Conservation (phyloP, 1,140 invertebrate genomes). For the Drosophila subobscura region DNA sequence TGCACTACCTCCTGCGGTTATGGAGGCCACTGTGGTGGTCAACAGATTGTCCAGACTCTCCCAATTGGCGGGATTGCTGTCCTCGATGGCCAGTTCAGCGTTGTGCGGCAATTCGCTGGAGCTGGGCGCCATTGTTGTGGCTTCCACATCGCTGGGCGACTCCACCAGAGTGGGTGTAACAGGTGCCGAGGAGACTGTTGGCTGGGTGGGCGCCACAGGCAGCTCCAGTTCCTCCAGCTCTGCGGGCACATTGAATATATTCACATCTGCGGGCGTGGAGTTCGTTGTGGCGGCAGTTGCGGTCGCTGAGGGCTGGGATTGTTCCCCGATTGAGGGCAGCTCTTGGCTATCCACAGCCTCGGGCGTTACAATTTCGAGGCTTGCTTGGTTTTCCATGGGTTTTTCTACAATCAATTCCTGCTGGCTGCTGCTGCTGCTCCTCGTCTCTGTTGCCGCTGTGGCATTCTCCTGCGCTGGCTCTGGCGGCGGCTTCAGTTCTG, state of each 20-base stretch:
- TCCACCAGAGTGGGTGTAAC: conserved; percentile 3
- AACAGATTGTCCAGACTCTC: conserved; percentile 83
- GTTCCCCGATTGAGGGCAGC: conserved; percentile 23
- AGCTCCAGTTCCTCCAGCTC: conserved; percentile 49
- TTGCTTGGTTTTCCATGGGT: not conserved
- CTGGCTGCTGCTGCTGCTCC: not conserved
- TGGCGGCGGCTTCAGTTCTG: conserved; percentile 3
- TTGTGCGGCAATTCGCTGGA: conserved; percentile 28
- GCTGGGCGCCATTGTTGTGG: not conserved
- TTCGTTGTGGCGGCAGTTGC: conserved; percentile 6
- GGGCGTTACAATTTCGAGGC: conserved; percentile 22
- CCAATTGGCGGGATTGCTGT: conserved; percentile 63
- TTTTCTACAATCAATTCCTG: conserved; percentile 18
- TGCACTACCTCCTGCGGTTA: conserved; percentile 65
- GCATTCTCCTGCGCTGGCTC: conserved; percentile 32
- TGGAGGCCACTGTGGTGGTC: conserved; percentile 69
- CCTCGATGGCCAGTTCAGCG: conserved; percentile 52
- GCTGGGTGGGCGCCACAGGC: conserved; percentile 1
- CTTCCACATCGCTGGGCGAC: conserved; percentile 34
- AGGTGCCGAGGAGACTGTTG: not conserved
- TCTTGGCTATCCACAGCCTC: conserved; percentile 28
- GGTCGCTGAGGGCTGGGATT: not conserved
- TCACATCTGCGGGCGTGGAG: conserved; percentile 61
- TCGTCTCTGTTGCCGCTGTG: conserved; percentile 7
- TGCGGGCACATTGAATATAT: conserved; percentile 73